A percentile compares a stretch with the other conserved stretches of the same genome.
Evolutionary conservation across 2,797 vertebrate genomes (phyloP).

Genomic region (Rhinogobio ventralis): DNA sequence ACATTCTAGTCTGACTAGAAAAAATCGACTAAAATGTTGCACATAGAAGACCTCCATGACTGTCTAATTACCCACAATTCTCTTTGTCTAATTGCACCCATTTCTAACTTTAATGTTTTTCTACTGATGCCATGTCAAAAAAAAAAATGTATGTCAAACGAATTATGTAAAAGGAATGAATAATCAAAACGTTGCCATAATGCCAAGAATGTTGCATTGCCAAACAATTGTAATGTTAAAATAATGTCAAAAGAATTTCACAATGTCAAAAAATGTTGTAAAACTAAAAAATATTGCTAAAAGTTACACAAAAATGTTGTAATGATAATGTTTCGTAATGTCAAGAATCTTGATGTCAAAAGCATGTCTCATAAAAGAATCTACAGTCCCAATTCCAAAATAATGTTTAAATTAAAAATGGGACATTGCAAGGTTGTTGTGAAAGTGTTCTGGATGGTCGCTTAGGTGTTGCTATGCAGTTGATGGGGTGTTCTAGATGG

Average conservation of each 20-base stretch:
- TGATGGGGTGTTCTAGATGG: no score
- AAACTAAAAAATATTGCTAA: background rate
- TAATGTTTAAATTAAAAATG: background rate
- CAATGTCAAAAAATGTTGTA: background rate
- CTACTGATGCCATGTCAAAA: background rate
- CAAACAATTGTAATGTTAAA: background rate
- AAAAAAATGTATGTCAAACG: background rate
- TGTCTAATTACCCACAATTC: background rate
- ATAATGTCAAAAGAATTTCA: background rate
- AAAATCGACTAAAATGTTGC: background rate
- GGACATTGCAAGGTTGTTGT: background rate
- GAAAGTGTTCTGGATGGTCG: background rate
- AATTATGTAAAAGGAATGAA: background rate
- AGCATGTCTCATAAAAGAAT: no score
- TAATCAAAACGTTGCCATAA: background rate
- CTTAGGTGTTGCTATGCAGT: background rate
- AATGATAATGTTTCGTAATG: background rate
- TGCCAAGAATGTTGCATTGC: background rate
- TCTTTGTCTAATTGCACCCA: background rate
- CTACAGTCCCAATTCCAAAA: no score
- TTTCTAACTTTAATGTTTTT: background rate
- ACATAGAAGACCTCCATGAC: background rate
- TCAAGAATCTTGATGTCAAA: background rate
- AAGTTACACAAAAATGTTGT: background rate
- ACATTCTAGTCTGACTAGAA: background rate